phyloP scores from a whole-genome alignment of 2,888 invertebrate genomes.

The Hydropsyche betteni region DNA sequence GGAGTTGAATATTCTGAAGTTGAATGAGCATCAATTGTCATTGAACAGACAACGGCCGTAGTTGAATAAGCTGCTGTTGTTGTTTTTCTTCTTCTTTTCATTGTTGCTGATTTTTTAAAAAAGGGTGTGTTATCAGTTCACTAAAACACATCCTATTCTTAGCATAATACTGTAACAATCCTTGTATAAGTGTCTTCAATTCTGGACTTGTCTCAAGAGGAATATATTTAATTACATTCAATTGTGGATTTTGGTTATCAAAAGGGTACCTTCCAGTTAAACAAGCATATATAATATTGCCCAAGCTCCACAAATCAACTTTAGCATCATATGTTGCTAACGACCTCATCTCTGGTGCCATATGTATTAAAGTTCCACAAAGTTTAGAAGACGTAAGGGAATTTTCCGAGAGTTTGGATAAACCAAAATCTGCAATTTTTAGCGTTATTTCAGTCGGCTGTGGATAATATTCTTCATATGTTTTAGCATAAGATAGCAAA shows the following conservation, averaged over 20 bases:
- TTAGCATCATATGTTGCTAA: conserved; percentile 98
- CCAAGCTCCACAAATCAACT: conserved; percentile 99
- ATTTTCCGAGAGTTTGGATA: conserved; percentile 97
- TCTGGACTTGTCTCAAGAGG: conserved; percentile 92
- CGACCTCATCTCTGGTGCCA: conserved; percentile 99
- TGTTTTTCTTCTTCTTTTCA: too few species aligned
- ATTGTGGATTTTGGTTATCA: conserved; percentile 94
- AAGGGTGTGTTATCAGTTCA: conserved; percentile 93
- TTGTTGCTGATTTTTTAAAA: conserved; percentile 74
- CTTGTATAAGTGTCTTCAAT: conserved; percentile 84
- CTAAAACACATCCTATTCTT: conserved; percentile 96
- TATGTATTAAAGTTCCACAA: conserved; percentile 99
- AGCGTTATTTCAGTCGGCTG: conserved; percentile 86
- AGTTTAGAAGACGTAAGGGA: conserved; percentile 99
- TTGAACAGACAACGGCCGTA: too few species aligned
- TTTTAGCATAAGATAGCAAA: conserved; percentile 79
- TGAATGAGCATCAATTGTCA: too few species aligned
- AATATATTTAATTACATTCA: conserved; percentile 85
- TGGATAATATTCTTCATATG: conserved; percentile 67
- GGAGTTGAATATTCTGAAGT: too few species aligned
- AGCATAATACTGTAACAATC: conserved; percentile 90
- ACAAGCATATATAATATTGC: conserved; percentile 98
- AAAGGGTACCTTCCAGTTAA: conserved; percentile 98
- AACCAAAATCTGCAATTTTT: conserved; percentile 99
- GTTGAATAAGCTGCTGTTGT: too few species aligned